Percentiles rank a stretch among this genome's conserved stretches.
Evolutionary conservation across 2,113 vertebrate species (phyloP).

Genomic region (Cariama cristata): DNA sequence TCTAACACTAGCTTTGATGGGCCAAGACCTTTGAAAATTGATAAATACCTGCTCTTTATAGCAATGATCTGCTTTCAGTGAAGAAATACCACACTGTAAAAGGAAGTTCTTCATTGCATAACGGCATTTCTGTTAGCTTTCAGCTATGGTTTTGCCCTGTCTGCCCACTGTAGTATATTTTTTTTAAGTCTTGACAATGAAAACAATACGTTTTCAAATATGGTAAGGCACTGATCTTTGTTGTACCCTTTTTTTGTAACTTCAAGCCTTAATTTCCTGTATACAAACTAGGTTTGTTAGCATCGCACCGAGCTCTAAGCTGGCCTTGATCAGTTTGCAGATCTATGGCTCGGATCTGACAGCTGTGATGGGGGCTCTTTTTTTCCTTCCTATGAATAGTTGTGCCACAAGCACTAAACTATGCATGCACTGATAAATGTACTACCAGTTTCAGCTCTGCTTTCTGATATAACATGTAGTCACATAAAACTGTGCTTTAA

Average conservation of each 20-base stretch:
- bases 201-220: constrained; percentile 7
- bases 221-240: not conserved
- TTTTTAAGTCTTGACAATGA: constrained; percentile 28
- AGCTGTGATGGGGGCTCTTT: not conserved
- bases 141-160: constrained; percentile 24
- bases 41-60: constrained; percentile 80
- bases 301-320: not conserved
- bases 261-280: not conserved
- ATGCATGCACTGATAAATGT: not conserved
- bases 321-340: not conserved
- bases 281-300: not conserved
- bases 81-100: constrained; percentile 62
- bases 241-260: not conserved
- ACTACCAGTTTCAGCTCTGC: not conserved
- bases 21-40: constrained; percentile 86
- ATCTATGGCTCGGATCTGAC: not conserved
- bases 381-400: not conserved
- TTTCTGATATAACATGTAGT: not conserved
- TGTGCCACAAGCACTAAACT: not conserved
- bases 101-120: constrained; percentile 46
- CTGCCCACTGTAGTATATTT: constrained; percentile 3
- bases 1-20: constrained; percentile 81
- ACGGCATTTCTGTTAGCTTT: constrained; percentile 44
- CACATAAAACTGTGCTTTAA: not conserved
- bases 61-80: constrained; percentile 76